Base-by-base conservation (phyloP, 2,797 vertebrate genomes). In the Astyanax mexicanus region DNA sequence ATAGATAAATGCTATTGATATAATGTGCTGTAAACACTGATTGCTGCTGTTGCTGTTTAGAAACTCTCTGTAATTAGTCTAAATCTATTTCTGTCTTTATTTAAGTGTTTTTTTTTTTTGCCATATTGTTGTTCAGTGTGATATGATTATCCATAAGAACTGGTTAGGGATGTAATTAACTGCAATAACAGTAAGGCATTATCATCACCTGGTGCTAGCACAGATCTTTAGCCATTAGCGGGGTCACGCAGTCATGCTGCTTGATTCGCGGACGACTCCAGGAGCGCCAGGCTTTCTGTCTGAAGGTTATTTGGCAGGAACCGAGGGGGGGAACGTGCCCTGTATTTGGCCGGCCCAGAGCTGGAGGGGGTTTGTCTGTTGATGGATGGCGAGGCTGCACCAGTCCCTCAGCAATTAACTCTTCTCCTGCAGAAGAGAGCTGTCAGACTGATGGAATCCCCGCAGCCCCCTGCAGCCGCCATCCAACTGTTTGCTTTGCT, bases 361-460 rank as follows among this genome's bases (percentile, higher is more conserved):
- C 45, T 47, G 17, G 45, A 47, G 15, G 45, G 40, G 25, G 23
- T 23, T 68, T 64, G 66, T 47, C 72, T 49, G 87, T 84, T 92
- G 91, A 92, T 90, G 88, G 89, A 92, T 91, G 86, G 86, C 83
- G 90, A 93, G 88, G 84, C 85, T 87, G 79, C 80, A 81, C 78
- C 25, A 78, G 88, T 92, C 92, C 91, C 90, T 88, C 87, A 92
- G 90, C 92, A 92, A 92, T 93, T 93, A 93, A 91, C 91, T 93
- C 87, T 89, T 89, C 87, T 90, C 73, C 85, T 83, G 81, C 86
- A 90, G 88, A 90, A 88, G 83, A 81, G 62, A 86, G 84, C 88
- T 89, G 92, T 91, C 92, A 89, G 86, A 62, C 86, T 92, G 86
- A 92, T 88, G 88, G 88, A 90, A 88, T 88, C 89, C 89, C 85